Conservation (phyloP, 2,113 vertebrate species). For the Perca flavescens region DNA sequence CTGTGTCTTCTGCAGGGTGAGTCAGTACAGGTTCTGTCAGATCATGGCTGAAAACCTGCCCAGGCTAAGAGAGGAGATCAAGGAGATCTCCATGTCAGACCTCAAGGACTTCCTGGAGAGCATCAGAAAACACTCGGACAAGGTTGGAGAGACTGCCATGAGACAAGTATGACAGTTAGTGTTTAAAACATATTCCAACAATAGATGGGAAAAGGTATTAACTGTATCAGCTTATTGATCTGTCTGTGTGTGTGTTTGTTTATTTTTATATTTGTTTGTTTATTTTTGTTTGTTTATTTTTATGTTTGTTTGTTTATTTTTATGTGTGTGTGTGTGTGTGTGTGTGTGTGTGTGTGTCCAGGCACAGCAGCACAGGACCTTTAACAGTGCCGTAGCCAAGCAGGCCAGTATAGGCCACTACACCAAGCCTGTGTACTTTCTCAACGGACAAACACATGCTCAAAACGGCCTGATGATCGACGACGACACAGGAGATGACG, state of each 20-base stretch:
- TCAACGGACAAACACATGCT: constrained; percentile 80
- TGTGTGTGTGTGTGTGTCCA: constrained; percentile 57
- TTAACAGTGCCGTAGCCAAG: constrained; percentile 89
- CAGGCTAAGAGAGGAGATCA: constrained; percentile 94
- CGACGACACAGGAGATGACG: constrained; percentile 86
- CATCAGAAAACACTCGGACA: constrained; percentile 98
- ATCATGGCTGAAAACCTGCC: constrained; percentile 98
- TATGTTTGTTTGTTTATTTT: not conserved
- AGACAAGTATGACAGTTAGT: constrained; percentile 88
- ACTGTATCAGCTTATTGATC: not conserved
- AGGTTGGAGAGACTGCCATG: constrained; percentile 98
- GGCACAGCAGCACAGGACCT: constrained; percentile 96
- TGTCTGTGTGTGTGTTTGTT: not conserved
- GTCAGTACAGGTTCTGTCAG: constrained; percentile 97
- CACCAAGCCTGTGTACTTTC: constrained; percentile 85
- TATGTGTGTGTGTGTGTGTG: constrained; percentile 5
- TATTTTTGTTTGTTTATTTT: constrained; percentile 2
- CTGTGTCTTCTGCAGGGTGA: constrained; percentile 81
- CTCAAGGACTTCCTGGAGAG: constrained; percentile 99
- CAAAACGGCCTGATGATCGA: constrained; percentile 78
- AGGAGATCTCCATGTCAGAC: constrained; percentile 99
- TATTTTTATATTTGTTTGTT: too few species aligned
- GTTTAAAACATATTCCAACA: not conserved
- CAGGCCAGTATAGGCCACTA: constrained; percentile 87
- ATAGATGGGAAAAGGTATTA: not conserved